Evolutionary conservation across 2,888 invertebrate genomes (phyloP).

Genomic region (Matsumyia berberina): DNA sequence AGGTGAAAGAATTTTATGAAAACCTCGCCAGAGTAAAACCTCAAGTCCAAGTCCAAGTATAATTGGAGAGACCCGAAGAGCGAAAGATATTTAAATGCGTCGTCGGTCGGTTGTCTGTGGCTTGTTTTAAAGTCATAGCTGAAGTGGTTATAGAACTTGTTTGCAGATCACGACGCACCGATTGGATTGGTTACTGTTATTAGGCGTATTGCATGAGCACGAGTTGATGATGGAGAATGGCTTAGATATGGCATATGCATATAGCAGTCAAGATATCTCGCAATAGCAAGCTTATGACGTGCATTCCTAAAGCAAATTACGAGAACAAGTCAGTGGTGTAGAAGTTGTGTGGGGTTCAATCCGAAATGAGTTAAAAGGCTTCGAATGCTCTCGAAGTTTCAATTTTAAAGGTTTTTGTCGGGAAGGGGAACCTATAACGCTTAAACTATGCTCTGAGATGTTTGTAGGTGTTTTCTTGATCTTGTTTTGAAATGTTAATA

Average conservation of each 20-base stretch:
- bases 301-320: slow-evolving; percentile 24
- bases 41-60: slow-evolving; percentile 71
- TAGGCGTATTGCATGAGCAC: slow-evolving; percentile 31
- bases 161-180: slow-evolving; percentile 55
- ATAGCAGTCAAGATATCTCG: slow-evolving; percentile 3
- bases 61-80: slow-evolving; percentile 35
- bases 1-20: slow-evolving; percentile 83
- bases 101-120: slow-evolving; percentile 20
- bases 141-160: slow-evolving; percentile 63
- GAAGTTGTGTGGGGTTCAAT: slow-evolving; percentile 2
- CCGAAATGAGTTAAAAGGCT: no score
- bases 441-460: no score
- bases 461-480: no score
- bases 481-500: no score
- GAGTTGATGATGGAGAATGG: slow-evolving; percentile 37
- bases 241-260: slow-evolving; percentile 43
- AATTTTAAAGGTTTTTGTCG: no score
- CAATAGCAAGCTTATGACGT: slow-evolving; percentile 39
- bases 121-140: slow-evolving; percentile 26
- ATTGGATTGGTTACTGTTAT: slow-evolving; percentile 50
- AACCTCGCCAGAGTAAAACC: slow-evolving; percentile 47
- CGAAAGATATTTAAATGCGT: slow-evolving; percentile 24
- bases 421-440: no score
- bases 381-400: no score
- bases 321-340: slow-evolving; percentile 18